These are phyloP conservation scores for Cichladusa arquata DNA, from an alignment of 2,113 vertebrate species.

Conservation along the genomic window DNA sequence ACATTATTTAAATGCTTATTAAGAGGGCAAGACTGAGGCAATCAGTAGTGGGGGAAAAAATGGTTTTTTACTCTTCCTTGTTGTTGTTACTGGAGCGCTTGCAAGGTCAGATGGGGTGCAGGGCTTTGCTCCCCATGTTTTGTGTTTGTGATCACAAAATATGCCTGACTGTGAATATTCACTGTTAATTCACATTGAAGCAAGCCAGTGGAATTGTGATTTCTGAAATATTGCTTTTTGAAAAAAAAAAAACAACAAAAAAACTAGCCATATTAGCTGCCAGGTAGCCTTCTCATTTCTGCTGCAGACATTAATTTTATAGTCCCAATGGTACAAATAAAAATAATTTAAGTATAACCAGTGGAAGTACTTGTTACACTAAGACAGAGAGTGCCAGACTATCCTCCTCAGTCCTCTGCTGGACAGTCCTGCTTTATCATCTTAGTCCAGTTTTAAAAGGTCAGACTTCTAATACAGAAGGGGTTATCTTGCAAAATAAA, in stretches of 20 bases:
- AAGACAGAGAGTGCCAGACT: neutral
- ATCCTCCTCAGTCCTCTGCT: neutral
- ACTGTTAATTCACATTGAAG: neutral
- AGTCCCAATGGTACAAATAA: neutral
- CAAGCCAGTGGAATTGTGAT: neutral
- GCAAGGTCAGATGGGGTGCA: conserved; percentile 36
- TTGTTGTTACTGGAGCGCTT: neutral
- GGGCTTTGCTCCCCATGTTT: conserved; percentile 10
- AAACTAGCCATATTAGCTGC: neutral
- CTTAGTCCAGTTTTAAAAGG: neutral
- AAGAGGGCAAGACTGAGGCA: neutral
- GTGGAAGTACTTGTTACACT: neutral
- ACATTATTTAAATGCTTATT: conserved; percentile 63
- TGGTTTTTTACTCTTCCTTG: neutral
- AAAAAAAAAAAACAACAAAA: neutral
- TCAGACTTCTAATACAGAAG: neutral
- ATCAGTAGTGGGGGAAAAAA: neutral
- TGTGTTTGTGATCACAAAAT: neutral
- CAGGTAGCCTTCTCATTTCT: neutral
- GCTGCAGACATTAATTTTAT: neutral
- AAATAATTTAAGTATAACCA: neutral
- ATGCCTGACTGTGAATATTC: neutral
- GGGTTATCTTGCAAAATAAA: neutral
- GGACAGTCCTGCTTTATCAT: neutral
- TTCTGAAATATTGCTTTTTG: neutral